Evolutionary conservation across 2,888 invertebrate species (phyloP), one percentile per base, ranked within the genome.

Genomic region (Nebria brevicollis): DNA sequence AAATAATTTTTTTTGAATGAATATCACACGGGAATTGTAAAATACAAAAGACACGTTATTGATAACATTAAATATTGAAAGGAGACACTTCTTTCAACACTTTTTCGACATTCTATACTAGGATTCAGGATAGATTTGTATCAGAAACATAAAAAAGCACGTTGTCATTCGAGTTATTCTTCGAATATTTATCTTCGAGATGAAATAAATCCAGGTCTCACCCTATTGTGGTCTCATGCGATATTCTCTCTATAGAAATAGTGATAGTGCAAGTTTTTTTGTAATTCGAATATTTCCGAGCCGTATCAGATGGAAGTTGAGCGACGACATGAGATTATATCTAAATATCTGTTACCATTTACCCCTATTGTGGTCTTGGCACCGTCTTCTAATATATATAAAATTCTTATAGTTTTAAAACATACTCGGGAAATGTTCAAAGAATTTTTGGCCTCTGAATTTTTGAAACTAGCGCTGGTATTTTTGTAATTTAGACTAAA

Each of bases 401-500:
- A 66, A 74, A 79, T 79, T 75, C 75, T 43, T 73, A 66, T 8
- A 8, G 2, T 74, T 13, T 20, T 20, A 74, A 26, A 15, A 70
- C 70, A 70, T 34, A 15, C 25, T 26, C 70, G 74, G 74, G 64
- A 79, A 74, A 79, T 75, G 75, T 74, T 75, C 75, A 66, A 79
- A 68, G 79, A 75, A 79, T 79, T 74, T 75, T 74, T 75, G 70
- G 41, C 10, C 43, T 42, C 72, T 68, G 78, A 41, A 64, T 74
- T 75, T 79, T 68, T 43, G 34, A 34, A 34, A 34, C 34, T 34
- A 34, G 42, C 43, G 54, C 66, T 66, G 79, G 79, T 79, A 79
- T 79, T 79, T 79, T 79, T 79, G 79, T 79, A 79, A 79, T 79
- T 79, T 75, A 66, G 79, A 79, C 42, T 79, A 79, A 79, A 79